A percentile compares a stretch with the other conserved stretches of the same genome.
These are phyloP conservation scores for Apodemia duryi DNA, from an alignment of 2,888 invertebrate genomes.

Conservation along the genomic window DNA sequence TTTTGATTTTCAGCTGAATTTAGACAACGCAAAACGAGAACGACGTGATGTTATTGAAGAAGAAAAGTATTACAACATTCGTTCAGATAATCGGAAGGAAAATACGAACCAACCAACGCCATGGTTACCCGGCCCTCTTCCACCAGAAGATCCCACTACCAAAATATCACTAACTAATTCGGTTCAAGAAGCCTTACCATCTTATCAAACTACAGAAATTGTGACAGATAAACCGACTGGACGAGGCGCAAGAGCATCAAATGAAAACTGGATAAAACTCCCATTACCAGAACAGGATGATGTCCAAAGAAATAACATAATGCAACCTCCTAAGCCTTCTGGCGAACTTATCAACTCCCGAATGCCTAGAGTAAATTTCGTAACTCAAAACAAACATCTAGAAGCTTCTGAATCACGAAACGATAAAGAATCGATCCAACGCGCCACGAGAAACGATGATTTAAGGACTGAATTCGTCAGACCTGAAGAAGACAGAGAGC, in stretches of 20 bases:
- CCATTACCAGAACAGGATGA: conserved; percentile 69
- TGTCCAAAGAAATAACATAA: conserved; percentile 55
- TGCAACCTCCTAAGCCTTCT: conserved; percentile 74
- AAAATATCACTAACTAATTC: conserved; percentile 63
- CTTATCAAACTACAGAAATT: conserved; percentile 64
- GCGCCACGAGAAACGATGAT: conserved; percentile 61
- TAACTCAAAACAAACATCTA: conserved; percentile 80
- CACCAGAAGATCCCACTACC: conserved; percentile 63
- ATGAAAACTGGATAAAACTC: conserved; percentile 81
- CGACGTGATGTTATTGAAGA: conserved; percentile 72
- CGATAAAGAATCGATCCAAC: conserved; percentile 69
- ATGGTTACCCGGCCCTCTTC: conserved; percentile 66
- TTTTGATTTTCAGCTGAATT: conserved; percentile 39
- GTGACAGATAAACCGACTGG: conserved; percentile 76
- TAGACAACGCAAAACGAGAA: conserved; percentile 50
- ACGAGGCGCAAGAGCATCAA: conserved; percentile 78
- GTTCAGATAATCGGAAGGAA: conserved; percentile 48
- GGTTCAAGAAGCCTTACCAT: conserved; percentile 46
- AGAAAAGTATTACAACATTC: conserved; percentile 64
- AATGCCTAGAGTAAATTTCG: conserved; percentile 83
- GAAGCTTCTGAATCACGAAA: conserved; percentile 73
- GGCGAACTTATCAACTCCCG: conserved; percentile 78
- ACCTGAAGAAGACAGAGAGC: conserved; percentile 55
- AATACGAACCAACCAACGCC: conserved; percentile 46
- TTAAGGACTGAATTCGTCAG: conserved; percentile 69